These are phyloP conservation scores for Seira sanloemensis DNA, from an alignment of 2,888 invertebrate genomes.

Conservation along the genomic window DNA sequence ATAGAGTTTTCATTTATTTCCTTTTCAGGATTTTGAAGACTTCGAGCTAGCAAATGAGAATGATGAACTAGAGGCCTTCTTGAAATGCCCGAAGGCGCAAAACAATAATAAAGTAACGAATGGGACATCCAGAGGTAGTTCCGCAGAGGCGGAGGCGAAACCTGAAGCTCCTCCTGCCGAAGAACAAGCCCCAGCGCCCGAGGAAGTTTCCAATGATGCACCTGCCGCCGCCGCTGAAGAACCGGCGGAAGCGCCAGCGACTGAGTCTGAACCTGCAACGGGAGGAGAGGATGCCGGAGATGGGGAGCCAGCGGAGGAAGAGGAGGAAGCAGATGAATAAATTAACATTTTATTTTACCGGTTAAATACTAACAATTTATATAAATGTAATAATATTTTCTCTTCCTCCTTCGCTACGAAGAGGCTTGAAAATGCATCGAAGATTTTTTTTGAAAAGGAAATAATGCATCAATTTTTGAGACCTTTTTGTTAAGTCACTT, in stretches of 20 bases:
- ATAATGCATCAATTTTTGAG: not conserved
- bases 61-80: constrained; percentile 91
- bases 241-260: not conserved
- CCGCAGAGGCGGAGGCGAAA: constrained; percentile 62
- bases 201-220: constrained; percentile 18
- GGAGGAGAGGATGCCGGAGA: constrained; percentile 70
- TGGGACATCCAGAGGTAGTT: constrained; percentile 70
- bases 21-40: constrained; percentile 90
- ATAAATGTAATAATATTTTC: constrained; percentile 57
- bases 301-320: constrained; percentile 73
- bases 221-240: constrained; percentile 2
- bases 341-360: constrained; percentile 5
- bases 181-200: constrained; percentile 19
- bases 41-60: constrained; percentile 94
- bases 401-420: constrained; percentile 73
- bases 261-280: constrained; percentile 41
- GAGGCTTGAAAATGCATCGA: constrained; percentile 56
- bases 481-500: constrained; percentile 23
- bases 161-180: constrained; percentile 23
- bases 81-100: constrained; percentile 80
- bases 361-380: not conserved
- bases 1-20: too few species aligned
- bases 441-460: too few species aligned
- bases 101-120: constrained; percentile 57
- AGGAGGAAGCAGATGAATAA: constrained; percentile 69